Evolutionary conservation across 1,140 invertebrate genomes (phyloP), one percentile per base, ranked within the genome.

Genomic region (Saccostrea echinata): DNA sequence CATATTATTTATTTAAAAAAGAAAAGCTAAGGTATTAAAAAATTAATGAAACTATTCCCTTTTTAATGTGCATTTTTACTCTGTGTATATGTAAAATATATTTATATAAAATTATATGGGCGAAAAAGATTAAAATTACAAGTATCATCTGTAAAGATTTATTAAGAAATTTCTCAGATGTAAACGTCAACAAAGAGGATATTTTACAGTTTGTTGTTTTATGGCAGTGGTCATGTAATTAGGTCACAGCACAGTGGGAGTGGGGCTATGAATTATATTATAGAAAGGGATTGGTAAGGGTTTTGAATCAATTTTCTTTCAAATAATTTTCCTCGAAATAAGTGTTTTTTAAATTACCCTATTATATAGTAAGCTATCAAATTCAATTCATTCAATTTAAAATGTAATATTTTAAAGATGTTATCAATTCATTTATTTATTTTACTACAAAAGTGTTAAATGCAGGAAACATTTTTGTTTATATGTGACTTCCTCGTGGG

Each of bases 191-290:
- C 68, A 30, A 16, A 61, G 18, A 30, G 27, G 27, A 30, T 76
- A 76, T 76, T 76, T 76, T 76, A 76, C 68, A 30, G 68, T 76
- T 33, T 16, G 27, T 33, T 61, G 68, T 76, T 27, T 27, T 30
- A 33, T 76, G 68, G 33, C 68, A 76, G 68, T 12, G 68, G 12
- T 30, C 68, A 30, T 30, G 27, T 76, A 76, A 76, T 76, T 76
- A 33, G 68, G 68, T 76, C 68, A 30, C 68, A 33, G 27, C 27
- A 24, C 27, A 30, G 68, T 11, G 68, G 27, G 68, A 30, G 68
- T 8, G 68, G 68, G 27, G 11, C 11, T 27, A 76, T 30, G 27
- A 76, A 76, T 76, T 76, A 30, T 30, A 24, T 18, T 27, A 76
- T 4, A n/a, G 55, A 61, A 18, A 61, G 55, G 13, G 18, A 43